These are phyloP conservation scores for Eospalax fontanierii DNA, from an alignment of 2,797 vertebrate species.

Conservation along the genomic window DNA sequence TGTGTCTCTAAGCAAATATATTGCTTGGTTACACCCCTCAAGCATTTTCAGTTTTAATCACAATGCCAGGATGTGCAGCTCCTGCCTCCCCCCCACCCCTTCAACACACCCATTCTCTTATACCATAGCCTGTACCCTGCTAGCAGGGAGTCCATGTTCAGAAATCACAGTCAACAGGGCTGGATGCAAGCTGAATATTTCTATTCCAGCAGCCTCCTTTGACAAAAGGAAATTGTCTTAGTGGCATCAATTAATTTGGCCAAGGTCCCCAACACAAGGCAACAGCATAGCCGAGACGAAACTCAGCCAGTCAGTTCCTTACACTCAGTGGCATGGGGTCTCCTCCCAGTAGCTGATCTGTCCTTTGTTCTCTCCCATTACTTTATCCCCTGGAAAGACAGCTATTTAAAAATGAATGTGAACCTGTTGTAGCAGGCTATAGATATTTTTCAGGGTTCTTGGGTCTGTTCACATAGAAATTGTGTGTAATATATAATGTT, in stretches of 20 bases:
- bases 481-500: neutral
- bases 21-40: conserved; percentile 61
- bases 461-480: neutral
- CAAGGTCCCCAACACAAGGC: neutral
- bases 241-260: neutral
- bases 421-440: neutral
- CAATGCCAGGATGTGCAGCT: neutral
- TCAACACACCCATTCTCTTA: neutral
- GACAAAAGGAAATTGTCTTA: neutral
- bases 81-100: neutral
- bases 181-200: neutral
- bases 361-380: neutral
- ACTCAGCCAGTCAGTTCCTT: too few relatives aligned
- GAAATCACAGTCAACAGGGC: neutral
- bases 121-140: neutral
- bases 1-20: conserved; percentile 44
- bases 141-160: neutral
- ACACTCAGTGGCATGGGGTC: neutral
- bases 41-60: conserved; percentile 75
- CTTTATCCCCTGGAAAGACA: neutral
- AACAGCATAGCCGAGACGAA: neutral
- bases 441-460: conserved; percentile 18
- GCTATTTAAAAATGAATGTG: conserved; percentile 27
- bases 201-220: neutral
- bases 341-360: neutral